Evolutionary conservation across 2,797 vertebrate species (phyloP), one percentile per base, ranked within the genome.

Genomic region (Ambastaia sidthimunki): DNA sequence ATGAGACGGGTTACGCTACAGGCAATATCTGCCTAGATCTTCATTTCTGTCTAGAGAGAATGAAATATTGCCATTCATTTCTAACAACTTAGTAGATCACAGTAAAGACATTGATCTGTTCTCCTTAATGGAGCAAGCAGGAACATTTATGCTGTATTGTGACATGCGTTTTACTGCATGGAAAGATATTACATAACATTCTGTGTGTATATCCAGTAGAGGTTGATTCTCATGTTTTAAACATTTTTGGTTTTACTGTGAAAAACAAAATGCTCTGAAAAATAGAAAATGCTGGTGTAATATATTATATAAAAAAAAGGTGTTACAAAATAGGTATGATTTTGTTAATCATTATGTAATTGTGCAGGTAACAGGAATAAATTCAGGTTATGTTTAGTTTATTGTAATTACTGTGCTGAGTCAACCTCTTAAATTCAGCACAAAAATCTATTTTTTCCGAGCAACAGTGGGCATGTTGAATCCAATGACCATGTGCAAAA

Each of bases 61-160:
- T 65, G 7, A 65, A 65, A 71, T 60, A 71, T 44, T 28, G 21
- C 18, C 23, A 28, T 31, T 48, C 47, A 65, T 79, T 31, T 52
- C 48, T 44, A 44, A 79, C 31, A 72, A 57, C 12, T 25, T 31
- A 55, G 48, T 66, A 44, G 55, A 59, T 15, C 59, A 28, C 59
- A 60, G 59, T 5, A 60, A 28, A 60, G 59, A 60, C 59, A 60
- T 13, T 10, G 54, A 77, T 70, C 12, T 16, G 37, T 34, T 70
- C 65, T 69, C 18, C 18, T 21, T 70, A 68, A 60, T 68, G 65
- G 34, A 19, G 57, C 19, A 52, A 52, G 18, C 50, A 52, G 4
- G 50, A 52, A n/a, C 4, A 4, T 18, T 21, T 6, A 60, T 25
- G 25, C 7, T 50, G 44, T 9, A 7, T 11, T 75, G 25, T 65